Conservation (phyloP, 1,140 invertebrate genomes). For the Euura lappo region DNA sequence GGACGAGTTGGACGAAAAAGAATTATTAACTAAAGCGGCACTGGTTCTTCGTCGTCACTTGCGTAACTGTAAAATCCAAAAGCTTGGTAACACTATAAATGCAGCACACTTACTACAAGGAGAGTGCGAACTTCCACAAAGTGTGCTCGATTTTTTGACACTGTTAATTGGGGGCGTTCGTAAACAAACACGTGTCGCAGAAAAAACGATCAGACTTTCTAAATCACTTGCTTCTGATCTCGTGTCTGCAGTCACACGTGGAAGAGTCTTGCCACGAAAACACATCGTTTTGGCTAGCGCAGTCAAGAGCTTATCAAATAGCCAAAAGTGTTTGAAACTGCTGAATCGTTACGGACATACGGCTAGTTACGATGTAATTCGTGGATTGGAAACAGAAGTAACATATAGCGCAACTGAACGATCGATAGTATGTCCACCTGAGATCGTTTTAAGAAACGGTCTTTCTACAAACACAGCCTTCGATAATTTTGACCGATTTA, state of each 20-base stretch:
- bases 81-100: conserved; percentile 25
- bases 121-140: conserved; percentile 28
- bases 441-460: conserved; percentile 21
- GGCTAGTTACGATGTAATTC: conserved; percentile 22
- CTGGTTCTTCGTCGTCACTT: conserved; percentile 26
- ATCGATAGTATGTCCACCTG: conserved; percentile 29
- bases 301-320: conserved; percentile 33
- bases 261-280: conserved; percentile 31
- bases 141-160: conserved; percentile 28
- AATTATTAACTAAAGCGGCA: too few relatives aligned
- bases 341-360: conserved; percentile 29
- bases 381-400: conserved; percentile 30
- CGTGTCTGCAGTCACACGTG: conserved; percentile 29
- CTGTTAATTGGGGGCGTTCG: conserved; percentile 23
- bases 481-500: conserved; percentile 49
- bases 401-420: conserved; percentile 22
- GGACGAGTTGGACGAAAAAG: too few relatives aligned
- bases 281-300: conserved; percentile 33
- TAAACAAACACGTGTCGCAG: conserved; percentile 27
- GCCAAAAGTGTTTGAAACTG: conserved; percentile 33
- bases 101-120: conserved; percentile 26
- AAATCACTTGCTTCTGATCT: conserved; percentile 28
- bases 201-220: conserved; percentile 24
- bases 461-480: conserved; percentile 36
- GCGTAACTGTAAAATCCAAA: too few relatives aligned